Base-by-base conservation (phyloP, 1,140 invertebrate species). In the Colletes gigas region DNA sequence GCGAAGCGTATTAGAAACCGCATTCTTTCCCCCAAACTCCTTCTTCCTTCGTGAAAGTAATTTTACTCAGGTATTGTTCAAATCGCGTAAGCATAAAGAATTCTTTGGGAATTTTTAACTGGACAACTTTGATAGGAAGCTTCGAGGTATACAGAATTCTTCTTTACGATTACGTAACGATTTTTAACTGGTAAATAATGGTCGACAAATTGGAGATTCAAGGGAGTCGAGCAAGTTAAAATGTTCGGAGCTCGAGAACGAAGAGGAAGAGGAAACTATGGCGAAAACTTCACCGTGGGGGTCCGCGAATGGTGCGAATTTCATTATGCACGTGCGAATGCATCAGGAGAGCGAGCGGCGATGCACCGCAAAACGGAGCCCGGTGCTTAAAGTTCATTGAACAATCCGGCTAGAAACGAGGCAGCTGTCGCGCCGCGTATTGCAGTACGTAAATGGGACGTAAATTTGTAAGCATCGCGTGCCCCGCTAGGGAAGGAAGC, bases 331-430 rank as follows among this genome's bases (percentile, higher is more conserved):
- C 63, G 47, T 50, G 78, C 54, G 57, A 69, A 67, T 62, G 54
- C 62, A 65, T 15, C 65, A 21, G 21, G 21, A 30, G 21, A n/a
- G 14, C 3, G 50, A 12, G 55, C 50, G 14, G 30, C 17, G 66
- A 55, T 54, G 50, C n/a, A 41, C 60, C 14, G 41, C 12, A 41
- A 73, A 65, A 19, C 44, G 47, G 57, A 55, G 44, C 39, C 54
- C 65, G 70, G 52, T 62, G 63, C 30, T 69, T 55, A 68, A 82
- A 79, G 83, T 83, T 86, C 83, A 86, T 59, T 67, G 84, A 85
- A 86, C 84, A 86, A 86, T 85, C 30, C 80, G 67, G 66, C 30
- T 52, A 50, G 70, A 68, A 30, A 67, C 55, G 65, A 69, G 74
- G 62, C 85, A 81, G 84, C 73, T 83, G 84, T 59, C 67, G 65